phyloP scores from a whole-genome alignment of 2,113 vertebrate genomes.

The Myiopsitta monachus region DNA sequence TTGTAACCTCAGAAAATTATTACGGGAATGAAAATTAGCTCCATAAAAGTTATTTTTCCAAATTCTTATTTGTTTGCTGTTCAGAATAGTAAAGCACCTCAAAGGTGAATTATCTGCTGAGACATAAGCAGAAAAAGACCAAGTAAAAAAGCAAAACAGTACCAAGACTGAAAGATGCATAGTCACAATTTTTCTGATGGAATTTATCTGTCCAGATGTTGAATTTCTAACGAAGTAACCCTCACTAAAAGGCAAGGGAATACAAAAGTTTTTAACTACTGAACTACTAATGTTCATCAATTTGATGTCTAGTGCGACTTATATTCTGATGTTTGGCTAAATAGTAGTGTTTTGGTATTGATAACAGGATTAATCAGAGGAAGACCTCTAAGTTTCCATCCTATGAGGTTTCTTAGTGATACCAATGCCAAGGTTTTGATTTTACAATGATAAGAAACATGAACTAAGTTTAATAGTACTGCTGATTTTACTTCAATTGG shows the following conservation, averaged over 20 bases:
- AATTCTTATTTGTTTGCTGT: background rate
- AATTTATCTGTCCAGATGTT: background rate
- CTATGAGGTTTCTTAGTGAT: background rate
- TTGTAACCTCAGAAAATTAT: background rate
- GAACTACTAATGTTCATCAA: background rate
- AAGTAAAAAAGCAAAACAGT: background rate
- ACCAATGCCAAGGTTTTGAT: background rate
- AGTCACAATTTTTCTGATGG: background rate
- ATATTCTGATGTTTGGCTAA: background rate
- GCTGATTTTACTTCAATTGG: background rate
- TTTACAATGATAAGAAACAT: background rate
- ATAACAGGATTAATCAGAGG: background rate
- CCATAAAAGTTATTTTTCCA: background rate
- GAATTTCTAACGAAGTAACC: background rate
- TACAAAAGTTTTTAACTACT: background rate
- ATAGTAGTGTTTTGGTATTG: background rate
- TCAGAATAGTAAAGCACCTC: background rate
- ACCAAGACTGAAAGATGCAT: rapidly evolving
- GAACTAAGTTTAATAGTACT: background rate
- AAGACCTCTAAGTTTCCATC: rapidly evolving
- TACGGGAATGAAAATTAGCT: background rate
- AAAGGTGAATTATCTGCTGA: background rate
- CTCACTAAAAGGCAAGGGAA: background rate
- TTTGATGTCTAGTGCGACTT: background rate
- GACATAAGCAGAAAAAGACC: background rate